Evolutionary conservation across 2,888 invertebrate genomes (phyloP), one percentile per base, ranked within the genome.

Genomic region (Drosophila seclusa): DNA sequence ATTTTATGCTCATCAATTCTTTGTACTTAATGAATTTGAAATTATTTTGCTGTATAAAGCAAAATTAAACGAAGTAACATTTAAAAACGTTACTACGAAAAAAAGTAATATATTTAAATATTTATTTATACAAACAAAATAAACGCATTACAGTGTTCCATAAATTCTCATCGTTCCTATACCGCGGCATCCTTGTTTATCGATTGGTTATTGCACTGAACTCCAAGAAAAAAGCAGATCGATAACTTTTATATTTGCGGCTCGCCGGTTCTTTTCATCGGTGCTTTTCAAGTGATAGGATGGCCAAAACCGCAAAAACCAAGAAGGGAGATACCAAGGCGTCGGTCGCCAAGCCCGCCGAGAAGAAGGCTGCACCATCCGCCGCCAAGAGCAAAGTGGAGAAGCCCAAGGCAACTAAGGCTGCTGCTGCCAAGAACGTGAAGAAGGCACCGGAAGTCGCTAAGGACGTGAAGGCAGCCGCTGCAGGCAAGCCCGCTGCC

Each of bases 401-500:
- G 76, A 93, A 93, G 78, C 91, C 92, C 27, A 91, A 93, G 66
- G 79, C 91, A 53, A 91, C 91, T 53, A 92, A 93, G 78, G 83
- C 91, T 7, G 82, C 91, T 67, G 91, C 92, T 13, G 89, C 91
- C 11, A 93, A 93, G 81, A 92, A 92, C 74, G 92, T 91, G 0
- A 93, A 93, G 78, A 93, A 93, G 86, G 91, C 91, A 3, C 90
- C 92, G 38, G 92, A 91, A 67, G 91, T 88, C 38, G 92, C 90
- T 21, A 92, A 92, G 72, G 92, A 92, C 40, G 91, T 90, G 13
- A 92, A 92, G 73, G 94, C 94, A 89, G 94, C 94, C 34, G 93
- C 94, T 10, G 83, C 87, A 31, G 81, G 80, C 4, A 85, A 85
- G 58, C 65, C 70, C 13, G 73, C 78, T 4, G 27, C 68, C 36